A percentile compares a stretch with the other conserved stretches of the same genome.
These are phyloP conservation scores for Macaria liturata DNA, from an alignment of 2,888 invertebrate species.

Conservation along the genomic window DNA sequence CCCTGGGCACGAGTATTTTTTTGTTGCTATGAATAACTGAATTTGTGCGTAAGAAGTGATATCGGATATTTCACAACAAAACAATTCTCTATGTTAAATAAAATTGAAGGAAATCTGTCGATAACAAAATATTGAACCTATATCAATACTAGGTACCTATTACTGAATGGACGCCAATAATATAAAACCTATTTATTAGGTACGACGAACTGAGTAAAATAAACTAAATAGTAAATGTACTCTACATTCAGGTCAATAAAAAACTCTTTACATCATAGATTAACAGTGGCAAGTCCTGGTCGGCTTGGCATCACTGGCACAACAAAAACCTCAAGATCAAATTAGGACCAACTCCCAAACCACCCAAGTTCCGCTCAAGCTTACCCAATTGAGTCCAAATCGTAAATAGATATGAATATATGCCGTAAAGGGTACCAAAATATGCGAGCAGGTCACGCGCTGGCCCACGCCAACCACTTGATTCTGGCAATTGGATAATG, in stretches of 20 bases:
- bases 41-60: neutral
- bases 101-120: neutral
- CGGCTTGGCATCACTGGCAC: too few relatives aligned
- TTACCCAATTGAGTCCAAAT: constrained; percentile 6
- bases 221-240: too few relatives aligned
- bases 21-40: neutral
- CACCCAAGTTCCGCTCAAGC: neutral
- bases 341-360: neutral
- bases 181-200: neutral
- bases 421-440: constrained; percentile 43
- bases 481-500: constrained; percentile 77
- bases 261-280: too few relatives aligned
- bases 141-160: too few relatives aligned
- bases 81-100: neutral
- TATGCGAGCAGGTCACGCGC: constrained; percentile 71
- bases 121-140: neutral
- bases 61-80: neutral
- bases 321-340: too few relatives aligned
- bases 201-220: too few relatives aligned
- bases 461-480: constrained; percentile 81
- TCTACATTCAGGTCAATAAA: too few relatives aligned
- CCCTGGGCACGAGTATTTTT: neutral
- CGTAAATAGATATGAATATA: constrained; percentile 27
- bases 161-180: neutral
- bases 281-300: too few relatives aligned